Conservation (phyloP, 2,113 vertebrate species). For the Macaca fascicularis region DNA sequence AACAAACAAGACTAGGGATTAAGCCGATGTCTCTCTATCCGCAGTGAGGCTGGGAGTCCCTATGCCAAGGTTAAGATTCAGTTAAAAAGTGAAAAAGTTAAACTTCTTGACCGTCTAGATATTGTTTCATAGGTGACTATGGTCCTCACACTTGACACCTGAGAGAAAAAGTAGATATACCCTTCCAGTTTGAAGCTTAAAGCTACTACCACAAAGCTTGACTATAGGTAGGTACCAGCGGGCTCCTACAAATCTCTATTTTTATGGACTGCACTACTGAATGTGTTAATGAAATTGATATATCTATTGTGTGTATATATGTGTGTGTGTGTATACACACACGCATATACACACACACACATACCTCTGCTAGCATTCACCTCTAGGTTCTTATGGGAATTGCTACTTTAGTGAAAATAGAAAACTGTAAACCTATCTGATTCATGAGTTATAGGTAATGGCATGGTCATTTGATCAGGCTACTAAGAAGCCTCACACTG, state of each 20-base stretch:
- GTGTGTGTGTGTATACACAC: neutral
- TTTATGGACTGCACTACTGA: neutral
- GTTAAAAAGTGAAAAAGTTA: neutral
- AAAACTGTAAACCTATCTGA: neutral
- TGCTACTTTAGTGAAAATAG: neutral
- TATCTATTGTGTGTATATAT: neutral
- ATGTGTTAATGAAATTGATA: neutral
- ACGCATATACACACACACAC: no score
- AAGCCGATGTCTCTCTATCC: neutral
- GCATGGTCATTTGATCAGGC: neutral
- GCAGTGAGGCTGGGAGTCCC: neutral
- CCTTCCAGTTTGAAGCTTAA: neutral
- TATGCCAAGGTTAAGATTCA: conserved; percentile 16
- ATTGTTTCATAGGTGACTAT: neutral
- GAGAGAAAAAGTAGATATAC: neutral
- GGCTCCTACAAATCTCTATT: neutral
- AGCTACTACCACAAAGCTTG: neutral
- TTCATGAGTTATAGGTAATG: neutral
- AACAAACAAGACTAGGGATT: neutral
- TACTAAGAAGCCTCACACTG: neutral
- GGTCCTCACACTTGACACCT: neutral
- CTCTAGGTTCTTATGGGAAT: neutral
- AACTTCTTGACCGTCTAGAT: neutral
- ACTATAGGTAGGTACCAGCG: neutral
- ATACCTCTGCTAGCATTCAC: neutral